Evolutionary conservation across 2,888 invertebrate genomes (phyloP).

Genomic region (Agonum fuliginosum): DNA sequence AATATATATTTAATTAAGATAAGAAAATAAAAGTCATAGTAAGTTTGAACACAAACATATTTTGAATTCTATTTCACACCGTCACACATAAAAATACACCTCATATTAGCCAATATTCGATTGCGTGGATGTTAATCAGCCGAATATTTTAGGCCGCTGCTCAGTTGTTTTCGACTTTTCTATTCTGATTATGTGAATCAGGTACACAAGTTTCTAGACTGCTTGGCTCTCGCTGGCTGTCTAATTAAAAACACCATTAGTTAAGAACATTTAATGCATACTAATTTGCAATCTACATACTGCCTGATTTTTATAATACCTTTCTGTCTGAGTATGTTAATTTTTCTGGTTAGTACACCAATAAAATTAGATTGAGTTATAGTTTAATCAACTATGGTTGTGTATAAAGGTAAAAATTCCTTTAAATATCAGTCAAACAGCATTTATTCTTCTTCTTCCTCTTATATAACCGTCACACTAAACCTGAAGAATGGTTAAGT

Average conservation of each 20-base stretch:
- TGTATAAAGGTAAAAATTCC: no score
- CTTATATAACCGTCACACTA: no score
- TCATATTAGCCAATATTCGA: background rate
- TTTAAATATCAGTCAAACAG: no score
- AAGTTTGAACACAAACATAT: no score
- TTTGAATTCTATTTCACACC: no score
- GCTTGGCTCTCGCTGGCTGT: background rate
- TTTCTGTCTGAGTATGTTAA: background rate
- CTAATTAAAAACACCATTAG: background rate
- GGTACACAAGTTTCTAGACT: background rate
- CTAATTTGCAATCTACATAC: conserved; percentile 18
- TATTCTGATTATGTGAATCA: background rate
- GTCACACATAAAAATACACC: background rate
- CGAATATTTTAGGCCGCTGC: background rate
- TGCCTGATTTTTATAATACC: background rate
- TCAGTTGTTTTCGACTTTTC: background rate
- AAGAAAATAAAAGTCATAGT: no score
- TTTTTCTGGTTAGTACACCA: no score
- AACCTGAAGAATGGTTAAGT: no score
- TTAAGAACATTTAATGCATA: background rate
- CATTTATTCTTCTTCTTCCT: no score
- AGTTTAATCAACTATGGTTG: no score
- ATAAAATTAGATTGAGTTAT: no score
- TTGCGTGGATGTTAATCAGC: background rate
- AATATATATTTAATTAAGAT: no score